phyloP scores from a whole-genome alignment of 2,888 invertebrate species.

The Aspidiotus destructor region DNA sequence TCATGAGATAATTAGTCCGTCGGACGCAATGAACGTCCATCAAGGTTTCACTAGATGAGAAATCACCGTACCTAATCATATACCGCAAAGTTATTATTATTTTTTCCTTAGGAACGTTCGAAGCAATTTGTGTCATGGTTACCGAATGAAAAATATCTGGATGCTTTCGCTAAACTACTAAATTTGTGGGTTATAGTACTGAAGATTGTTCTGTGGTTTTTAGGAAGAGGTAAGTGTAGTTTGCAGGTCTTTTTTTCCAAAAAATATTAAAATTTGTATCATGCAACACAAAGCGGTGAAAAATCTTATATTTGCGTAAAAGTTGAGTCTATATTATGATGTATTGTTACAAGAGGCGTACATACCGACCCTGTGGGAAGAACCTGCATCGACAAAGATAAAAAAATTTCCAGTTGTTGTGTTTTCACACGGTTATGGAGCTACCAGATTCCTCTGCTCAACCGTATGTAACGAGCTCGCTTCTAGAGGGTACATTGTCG shows the following conservation, averaged over 20 bases:
- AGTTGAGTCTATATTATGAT: too few relatives aligned
- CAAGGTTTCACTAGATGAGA: too few relatives aligned
- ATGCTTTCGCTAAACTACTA: conserved; percentile 46
- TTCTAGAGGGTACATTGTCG: conserved; percentile 55
- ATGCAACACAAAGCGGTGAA: too few relatives aligned
- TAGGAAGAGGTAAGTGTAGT: conserved; percentile 26
- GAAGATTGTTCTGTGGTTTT: conserved; percentile 41
- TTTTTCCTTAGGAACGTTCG: conserved; percentile 42
- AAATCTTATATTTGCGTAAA: too few relatives aligned
- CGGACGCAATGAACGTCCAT: too few relatives aligned
- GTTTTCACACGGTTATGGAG: conserved; percentile 57
- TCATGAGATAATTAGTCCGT: too few relatives aligned
- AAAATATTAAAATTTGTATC: too few relatives aligned
- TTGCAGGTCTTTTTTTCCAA: background rate
- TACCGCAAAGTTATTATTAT: background rate
- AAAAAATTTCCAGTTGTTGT: conserved; percentile 47
- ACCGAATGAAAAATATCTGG: conserved; percentile 47
- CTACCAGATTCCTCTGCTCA: conserved; percentile 52
- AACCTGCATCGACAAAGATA: conserved; percentile 38
- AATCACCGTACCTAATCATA: too few relatives aligned
- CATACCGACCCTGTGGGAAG: conserved; percentile 48
- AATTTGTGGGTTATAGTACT: conserved; percentile 42
- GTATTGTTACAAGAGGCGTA: conserved; percentile 43
- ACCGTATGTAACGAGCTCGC: conserved; percentile 53
- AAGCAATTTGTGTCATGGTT: conserved; percentile 50